Base-by-base conservation (phyloP, 2,888 invertebrate species). In the Tethea ocularis region DNA sequence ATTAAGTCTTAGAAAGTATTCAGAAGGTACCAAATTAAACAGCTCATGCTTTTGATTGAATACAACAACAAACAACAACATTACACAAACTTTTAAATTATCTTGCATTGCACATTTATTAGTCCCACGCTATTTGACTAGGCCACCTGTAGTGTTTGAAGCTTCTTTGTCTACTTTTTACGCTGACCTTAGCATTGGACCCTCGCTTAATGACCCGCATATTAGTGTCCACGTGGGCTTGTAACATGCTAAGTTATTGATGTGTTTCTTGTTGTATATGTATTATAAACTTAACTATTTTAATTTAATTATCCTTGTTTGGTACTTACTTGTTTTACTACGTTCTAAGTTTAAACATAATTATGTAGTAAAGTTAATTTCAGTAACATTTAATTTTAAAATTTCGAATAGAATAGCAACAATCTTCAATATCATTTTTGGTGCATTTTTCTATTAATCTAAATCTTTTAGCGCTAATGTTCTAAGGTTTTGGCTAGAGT, bases 151-250 rank as follows among this genome's bases (percentile, higher is more conserved):
- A 59, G 17, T 41, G 41, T 41, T 41, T 20, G 46, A 20, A 20
- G 20, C 46, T 46, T 46, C 46, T 46, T 46, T 46, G 46, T 46
- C 46, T 38, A 52, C 52, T 54, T 57, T 63, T 61, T 59, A 60
- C 61, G 58, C 41, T 20, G 29, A 26, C 20, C n/a, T 13, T 33
- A 33, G 33, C 33, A 38, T 8, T 54, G 2, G 20, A 33, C n/a
- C 58, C 57, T 54, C 54, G 54, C 22, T 52, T 59, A 64, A 60
- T 58, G 38, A 52, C 58, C 64, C 56, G 64, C 61, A 60, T 64
- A 56, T 56, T 41, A 60, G 33, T 53, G 54, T 58, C 55, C 58
- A 55, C 54, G 52, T 58, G 36, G 36, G 36, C 33, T 41, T 33
- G 52, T 51, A 57, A 51, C 38, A 38, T 38, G 38, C n/a, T 36